A percentile compares a stretch with the other conserved stretches of the same genome.
Conservation (phyloP, 2,113 vertebrate species). For the Macrotis lagotis region DNA sequence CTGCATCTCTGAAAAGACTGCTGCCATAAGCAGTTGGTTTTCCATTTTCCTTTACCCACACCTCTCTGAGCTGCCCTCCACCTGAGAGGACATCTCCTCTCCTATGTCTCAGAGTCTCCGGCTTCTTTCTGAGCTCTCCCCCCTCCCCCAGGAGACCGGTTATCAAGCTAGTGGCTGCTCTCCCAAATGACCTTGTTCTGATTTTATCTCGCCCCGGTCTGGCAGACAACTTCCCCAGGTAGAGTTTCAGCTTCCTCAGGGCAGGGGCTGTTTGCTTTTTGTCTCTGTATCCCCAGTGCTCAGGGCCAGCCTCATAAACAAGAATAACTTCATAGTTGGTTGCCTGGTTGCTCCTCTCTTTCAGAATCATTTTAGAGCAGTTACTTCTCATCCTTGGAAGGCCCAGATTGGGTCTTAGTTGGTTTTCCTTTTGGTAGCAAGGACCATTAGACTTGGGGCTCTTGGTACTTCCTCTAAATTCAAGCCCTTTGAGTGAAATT, state of each 20-base stretch:
- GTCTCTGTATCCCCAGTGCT: background rate
- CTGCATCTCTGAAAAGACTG: background rate
- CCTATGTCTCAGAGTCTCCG: background rate
- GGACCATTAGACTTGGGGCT: accelerated
- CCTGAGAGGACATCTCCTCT: background rate
- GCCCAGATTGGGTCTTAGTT: background rate
- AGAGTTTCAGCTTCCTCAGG: background rate
- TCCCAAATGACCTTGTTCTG: background rate
- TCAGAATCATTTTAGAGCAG: no score
- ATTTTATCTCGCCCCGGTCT: background rate
- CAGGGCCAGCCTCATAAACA: background rate
- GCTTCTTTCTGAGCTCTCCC: background rate
- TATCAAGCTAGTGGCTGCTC: background rate
- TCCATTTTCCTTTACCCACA: background rate
- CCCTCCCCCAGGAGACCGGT: background rate
- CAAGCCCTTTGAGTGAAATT: background rate
- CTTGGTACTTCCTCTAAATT: background rate
- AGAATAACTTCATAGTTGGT: background rate
- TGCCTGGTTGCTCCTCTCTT: no score
- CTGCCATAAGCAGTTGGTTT: accelerated
- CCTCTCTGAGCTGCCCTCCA: background rate
- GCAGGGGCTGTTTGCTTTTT: background rate
- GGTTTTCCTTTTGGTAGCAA: background rate
- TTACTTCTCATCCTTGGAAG: background rate
- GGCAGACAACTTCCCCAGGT: background rate